Conservation (phyloP, 2,888 invertebrate species). For the Drosophila kanekoi region DNA sequence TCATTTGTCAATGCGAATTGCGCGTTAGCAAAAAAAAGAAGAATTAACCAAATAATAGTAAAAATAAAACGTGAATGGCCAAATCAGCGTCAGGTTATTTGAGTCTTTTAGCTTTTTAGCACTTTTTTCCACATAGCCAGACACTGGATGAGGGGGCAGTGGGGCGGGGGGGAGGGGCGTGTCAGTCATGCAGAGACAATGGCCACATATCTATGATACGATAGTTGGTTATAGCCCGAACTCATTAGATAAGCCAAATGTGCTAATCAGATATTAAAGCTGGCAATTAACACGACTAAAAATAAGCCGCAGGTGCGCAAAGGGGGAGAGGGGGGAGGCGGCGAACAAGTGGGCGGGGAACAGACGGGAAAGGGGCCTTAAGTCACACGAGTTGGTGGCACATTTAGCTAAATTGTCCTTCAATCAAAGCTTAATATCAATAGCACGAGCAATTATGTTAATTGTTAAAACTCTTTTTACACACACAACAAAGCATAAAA, state of each 20-base stretch:
- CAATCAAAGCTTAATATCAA: constrained; percentile 39
- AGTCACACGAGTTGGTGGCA: constrained; percentile 38
- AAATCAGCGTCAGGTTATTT: constrained; percentile 37
- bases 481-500: neutral
- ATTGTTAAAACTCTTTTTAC: constrained; percentile 31
- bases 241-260: constrained; percentile 25
- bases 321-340: neutral
- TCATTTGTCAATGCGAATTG: constrained; percentile 15
- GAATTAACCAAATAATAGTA: neutral
- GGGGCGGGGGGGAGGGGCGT: too few relatives aligned
- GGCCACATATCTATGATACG: constrained; percentile 9
- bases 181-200: neutral
- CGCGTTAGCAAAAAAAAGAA: constrained; percentile 13
- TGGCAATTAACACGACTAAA: constrained; percentile 40
- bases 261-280: constrained; percentile 43
- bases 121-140: constrained; percentile 35
- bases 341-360: neutral
- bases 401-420: constrained; percentile 48
- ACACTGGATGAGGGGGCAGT: neutral
- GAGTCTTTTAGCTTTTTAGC: constrained; percentile 60
- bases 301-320: constrained; percentile 14
- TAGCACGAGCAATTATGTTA: constrained; percentile 49
- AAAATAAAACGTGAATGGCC: constrained; percentile 44
- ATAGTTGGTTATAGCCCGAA: constrained; percentile 15
- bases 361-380: neutral